These are phyloP conservation scores for Aquatica leii DNA, from an alignment of 2,888 invertebrate species.

Conservation along the genomic window DNA sequence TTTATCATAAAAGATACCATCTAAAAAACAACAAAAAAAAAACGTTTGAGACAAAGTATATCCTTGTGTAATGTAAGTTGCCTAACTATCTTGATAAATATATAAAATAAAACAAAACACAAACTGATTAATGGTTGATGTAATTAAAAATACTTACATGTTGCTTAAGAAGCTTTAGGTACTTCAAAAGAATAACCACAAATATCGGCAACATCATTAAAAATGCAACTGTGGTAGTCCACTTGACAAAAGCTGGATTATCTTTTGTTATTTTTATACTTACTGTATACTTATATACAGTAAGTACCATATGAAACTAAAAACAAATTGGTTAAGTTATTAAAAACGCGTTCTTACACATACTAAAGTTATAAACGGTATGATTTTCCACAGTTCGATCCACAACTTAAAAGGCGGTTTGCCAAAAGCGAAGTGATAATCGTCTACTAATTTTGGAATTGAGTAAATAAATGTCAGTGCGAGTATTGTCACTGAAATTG, in stretches of 20 bases:
- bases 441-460: constrained; percentile 27
- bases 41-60: not conserved
- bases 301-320: constrained; percentile 31
- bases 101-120: no score
- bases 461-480: constrained; percentile 36
- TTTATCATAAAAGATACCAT: constrained; percentile 20
- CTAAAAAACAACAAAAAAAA: constrained; percentile 23
- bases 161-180: constrained; percentile 34
- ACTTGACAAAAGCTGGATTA: no score
- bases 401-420: constrained; percentile 25
- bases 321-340: constrained; percentile 7
- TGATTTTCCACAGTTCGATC: constrained; percentile 30
- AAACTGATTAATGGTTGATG: no score
- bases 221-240: not conserved
- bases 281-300: no score
- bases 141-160: constrained; percentile 27
- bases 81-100: no score
- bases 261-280: no score
- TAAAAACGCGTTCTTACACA: no score
- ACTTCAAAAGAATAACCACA: constrained; percentile 30
- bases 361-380: constrained; percentile 35
- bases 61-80: no score
- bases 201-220: constrained; percentile 31
- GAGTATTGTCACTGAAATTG: constrained; percentile 20
- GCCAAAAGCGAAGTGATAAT: constrained; percentile 35